These are phyloP conservation scores for Melipona beecheii DNA, from an alignment of 2,888 invertebrate genomes.

Conservation along the genomic window DNA sequence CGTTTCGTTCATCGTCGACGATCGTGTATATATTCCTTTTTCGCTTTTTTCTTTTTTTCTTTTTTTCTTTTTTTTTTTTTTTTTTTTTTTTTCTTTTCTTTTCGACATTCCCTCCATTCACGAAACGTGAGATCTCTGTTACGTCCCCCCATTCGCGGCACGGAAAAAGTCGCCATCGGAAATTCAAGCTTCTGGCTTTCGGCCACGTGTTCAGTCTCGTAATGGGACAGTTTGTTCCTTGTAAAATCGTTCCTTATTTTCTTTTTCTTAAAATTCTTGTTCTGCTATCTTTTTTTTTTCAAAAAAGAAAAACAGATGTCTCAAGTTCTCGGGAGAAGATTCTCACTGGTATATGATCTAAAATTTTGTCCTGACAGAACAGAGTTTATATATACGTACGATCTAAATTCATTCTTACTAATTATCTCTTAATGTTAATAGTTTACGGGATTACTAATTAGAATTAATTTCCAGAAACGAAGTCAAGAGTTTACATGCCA, in stretches of 20 bases:
- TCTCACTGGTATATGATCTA: neutral
- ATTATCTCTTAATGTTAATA: neutral
- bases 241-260: neutral
- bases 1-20: slow-evolving; percentile 39
- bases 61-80: slow-evolving; percentile 6
- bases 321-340: too few species aligned
- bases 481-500: neutral
- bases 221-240: neutral
- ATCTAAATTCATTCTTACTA: neutral
- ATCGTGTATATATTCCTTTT: slow-evolving; percentile 25
- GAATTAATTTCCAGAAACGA: too few species aligned
- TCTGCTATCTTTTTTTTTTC: neutral
- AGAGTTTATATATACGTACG: neutral
- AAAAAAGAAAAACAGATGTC: neutral
- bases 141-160: neutral
- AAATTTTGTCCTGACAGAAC: neutral
- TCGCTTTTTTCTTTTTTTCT: slow-evolving; percentile 1
- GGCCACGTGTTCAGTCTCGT: neutral
- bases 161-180: slow-evolving; percentile 24
- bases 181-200: slow-evolving; percentile 25
- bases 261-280: neutral
- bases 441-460: too few species aligned
- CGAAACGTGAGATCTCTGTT: slow-evolving; percentile 38
- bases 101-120: slow-evolving; percentile 13
- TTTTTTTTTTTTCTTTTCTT: slow-evolving; percentile 9